Evolutionary conservation across 2,113 vertebrate species (phyloP).

Genomic region (Chionodraco myersi): DNA sequence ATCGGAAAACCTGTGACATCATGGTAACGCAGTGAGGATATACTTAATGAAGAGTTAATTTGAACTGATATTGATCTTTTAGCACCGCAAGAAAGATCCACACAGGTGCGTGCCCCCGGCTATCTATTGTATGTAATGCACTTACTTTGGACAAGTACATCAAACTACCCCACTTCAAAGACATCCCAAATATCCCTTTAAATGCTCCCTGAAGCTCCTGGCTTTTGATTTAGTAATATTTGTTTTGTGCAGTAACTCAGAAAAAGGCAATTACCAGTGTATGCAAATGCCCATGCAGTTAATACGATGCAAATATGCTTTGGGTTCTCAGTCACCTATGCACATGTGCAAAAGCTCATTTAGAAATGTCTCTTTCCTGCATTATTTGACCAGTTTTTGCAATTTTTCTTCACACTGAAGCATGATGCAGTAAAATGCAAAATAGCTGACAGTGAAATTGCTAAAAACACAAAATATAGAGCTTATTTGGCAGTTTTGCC

Average conservation of each 20-base stretch:
- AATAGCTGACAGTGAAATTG: constrained; percentile 34
- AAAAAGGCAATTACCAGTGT: constrained; percentile 22
- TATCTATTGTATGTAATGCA: too few relatives aligned
- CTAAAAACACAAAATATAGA: constrained; percentile 43
- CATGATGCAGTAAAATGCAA: constrained; percentile 41
- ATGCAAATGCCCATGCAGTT: constrained; percentile 45
- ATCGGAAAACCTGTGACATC: too few relatives aligned
- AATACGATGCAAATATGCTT: constrained; percentile 41
- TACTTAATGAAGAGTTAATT: too few relatives aligned
- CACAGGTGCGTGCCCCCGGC: too few relatives aligned
- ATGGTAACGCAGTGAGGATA: too few relatives aligned
- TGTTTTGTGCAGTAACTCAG: constrained; percentile 17
- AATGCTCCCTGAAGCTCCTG: too few relatives aligned
- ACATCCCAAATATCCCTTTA: too few relatives aligned
- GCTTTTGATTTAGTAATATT: constrained; percentile 8
- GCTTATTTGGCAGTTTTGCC: constrained; percentile 45
- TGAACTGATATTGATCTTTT: too few relatives aligned
- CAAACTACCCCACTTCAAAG: too few relatives aligned
- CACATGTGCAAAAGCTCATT: background rate
- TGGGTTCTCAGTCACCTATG: constrained; percentile 33
- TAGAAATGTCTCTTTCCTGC: constrained; percentile 21
- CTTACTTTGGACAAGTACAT: too few relatives aligned
- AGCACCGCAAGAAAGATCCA: too few relatives aligned
- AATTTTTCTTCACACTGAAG: background rate
- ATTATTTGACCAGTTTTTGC: constrained; percentile 3